Percentiles rank a stretch among this genome's conserved stretches.
phyloP scores from a whole-genome alignment of 1,140 invertebrate species.

The Macrobrachium nipponense region DNA sequence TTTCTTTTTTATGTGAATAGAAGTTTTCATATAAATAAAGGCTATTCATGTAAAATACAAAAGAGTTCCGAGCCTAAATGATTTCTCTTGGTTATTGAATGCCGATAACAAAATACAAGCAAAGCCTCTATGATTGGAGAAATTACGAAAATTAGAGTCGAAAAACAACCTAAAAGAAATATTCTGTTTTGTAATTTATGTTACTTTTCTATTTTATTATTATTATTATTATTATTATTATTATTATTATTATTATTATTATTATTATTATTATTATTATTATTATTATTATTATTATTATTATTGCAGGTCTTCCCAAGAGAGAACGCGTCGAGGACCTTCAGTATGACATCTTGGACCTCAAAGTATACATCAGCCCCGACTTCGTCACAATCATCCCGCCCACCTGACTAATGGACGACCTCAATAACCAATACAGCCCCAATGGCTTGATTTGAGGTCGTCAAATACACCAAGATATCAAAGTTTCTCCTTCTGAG shows the following conservation, averaged over 20 bases:
- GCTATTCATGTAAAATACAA: too few species aligned
- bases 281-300: too few species aligned
- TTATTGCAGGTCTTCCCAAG: slow-evolving; percentile 35
- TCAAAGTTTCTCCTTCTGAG: too few species aligned
- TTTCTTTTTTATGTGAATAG: too few species aligned
- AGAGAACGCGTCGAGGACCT: slow-evolving; percentile 43
- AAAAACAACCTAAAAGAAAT: background rate
- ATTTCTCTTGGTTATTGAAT: too few species aligned
- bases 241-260: too few species aligned
- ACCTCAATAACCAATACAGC: background rate
- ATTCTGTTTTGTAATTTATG: too few species aligned
- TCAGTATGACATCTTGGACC: slow-evolving; percentile 54
- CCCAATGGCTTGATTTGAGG: slow-evolving; percentile 7
- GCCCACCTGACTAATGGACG: slow-evolving; percentile 16
- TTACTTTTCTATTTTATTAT: too few species aligned
- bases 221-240: too few species aligned
- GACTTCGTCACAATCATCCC: slow-evolving; percentile 54
- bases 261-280: too few species aligned
- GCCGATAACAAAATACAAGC: background rate
- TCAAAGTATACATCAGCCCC: slow-evolving; percentile 53
- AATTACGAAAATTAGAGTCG: background rate
- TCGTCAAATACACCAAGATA: background rate
- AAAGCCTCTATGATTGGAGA: background rate
- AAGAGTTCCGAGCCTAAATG: too few species aligned
- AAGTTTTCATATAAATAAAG: too few species aligned